Evolutionary conservation across 1,140 invertebrate genomes (phyloP), one percentile per base, ranked within the genome.

Genomic region (Spodoptera frugiperda): DNA sequence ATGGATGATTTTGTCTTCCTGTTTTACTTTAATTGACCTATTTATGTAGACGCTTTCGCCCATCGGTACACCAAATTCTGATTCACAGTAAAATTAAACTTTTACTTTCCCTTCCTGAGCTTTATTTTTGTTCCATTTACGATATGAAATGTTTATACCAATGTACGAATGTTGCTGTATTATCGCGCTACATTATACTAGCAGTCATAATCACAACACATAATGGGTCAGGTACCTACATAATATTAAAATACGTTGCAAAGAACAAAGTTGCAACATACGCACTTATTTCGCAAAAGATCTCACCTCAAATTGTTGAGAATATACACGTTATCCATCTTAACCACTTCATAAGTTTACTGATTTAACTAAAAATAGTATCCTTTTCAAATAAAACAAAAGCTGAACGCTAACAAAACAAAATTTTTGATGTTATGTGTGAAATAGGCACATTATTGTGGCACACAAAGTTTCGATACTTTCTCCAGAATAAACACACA

Each of bases 261-360:
- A 30, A 73, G 44, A 48, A 61, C 55, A 73, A 57, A 61, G 55
- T 74, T 61, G 55, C 25, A 57, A 74, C 55, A 55, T 55, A 57
- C 68, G 33, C 17, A 72, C 21, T 15, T 21, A 33, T 49, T 73
- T 73, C 30, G 48, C 54, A 73, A 78, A 25, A 12, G 61, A 65
- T 39, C 57, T 88, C 87, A 93, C 91, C 88, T 84, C 68, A 91
- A 82, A 82, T 91, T 91, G 67, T 91, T 91, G 21, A 92, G 78
- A 73, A 92, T 86, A 70, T 84, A 90, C 21, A 87, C 84, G 76
- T 88, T 91, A 81, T 92, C 91, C 91, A 92, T 92, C 49, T 75
- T 81, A 11, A 33, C 59, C 61, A 76, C 57, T 72, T 70, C 78
- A 83, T 84, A 73, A 25, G 59, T 17, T 19, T 65, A 30, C 11